Conservation (phyloP, 1,140 invertebrate species). For the Carcinoscorpius rotundicauda region DNA sequence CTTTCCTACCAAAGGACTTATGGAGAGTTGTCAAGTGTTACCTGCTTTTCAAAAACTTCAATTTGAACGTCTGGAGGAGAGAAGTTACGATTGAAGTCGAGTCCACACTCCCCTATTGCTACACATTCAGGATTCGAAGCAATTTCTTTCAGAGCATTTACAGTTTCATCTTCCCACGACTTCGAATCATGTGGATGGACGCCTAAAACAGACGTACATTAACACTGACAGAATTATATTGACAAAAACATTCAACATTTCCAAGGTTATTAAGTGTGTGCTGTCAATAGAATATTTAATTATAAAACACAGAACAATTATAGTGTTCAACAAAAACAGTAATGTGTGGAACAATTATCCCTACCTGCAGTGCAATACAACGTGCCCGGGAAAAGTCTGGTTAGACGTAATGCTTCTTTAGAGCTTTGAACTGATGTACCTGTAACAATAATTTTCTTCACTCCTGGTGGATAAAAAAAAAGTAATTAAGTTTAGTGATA, state of each 20-base stretch:
- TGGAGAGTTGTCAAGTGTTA: constrained; percentile 26
- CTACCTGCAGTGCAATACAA: constrained; percentile 84
- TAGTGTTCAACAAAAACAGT: no score
- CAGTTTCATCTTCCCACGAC: constrained; percentile 60
- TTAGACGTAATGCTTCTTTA: constrained; percentile 76
- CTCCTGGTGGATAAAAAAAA: constrained; percentile 44
- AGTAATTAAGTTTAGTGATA: neutral
- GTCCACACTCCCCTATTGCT: constrained; percentile 82
- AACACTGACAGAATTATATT: neutral
- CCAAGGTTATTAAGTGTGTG: no score
- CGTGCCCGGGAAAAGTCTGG: constrained; percentile 37
- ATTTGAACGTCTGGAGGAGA: constrained; percentile 75
- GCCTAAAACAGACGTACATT: constrained; percentile 37
- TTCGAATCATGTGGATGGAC: constrained; percentile 94
- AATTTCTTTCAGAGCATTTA: constrained; percentile 43
- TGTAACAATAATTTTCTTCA: constrained; percentile 88
- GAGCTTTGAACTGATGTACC: constrained; percentile 75
- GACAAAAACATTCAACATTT: no score
- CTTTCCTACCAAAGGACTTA: no score
- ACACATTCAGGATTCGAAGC: constrained; percentile 76
- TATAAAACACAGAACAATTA: no score
- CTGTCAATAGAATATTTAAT: no score
- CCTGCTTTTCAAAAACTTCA: constrained; percentile 79
- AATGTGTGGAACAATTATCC: neutral
- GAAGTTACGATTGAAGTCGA: constrained; percentile 90